Conservation (phyloP, 2,113 vertebrate species). For the Phyllopteryx taeniolatus region DNA sequence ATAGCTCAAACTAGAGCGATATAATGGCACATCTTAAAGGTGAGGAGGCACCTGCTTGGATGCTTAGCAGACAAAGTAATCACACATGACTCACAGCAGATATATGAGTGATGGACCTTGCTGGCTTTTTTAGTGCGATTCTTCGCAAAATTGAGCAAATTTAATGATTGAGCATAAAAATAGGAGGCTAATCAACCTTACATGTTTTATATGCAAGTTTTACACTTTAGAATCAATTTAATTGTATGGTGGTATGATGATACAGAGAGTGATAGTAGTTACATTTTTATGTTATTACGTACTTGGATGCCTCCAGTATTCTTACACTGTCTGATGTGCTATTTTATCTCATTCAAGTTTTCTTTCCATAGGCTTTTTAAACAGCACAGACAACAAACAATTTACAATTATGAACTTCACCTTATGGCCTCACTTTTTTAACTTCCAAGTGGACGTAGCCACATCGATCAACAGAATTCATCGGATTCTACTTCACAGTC, state of each 20-base stretch:
- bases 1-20: conserved; percentile 34
- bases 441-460: too few relatives aligned
- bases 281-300: not conserved
- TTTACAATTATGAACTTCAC: too few relatives aligned
- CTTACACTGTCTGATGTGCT: too few relatives aligned
- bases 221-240: too few relatives aligned
- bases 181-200: not conserved
- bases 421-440: too few relatives aligned
- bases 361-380: too few relatives aligned
- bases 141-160: not conserved
- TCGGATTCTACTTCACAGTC: too few relatives aligned
- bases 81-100: conserved; percentile 25
- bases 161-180: not conserved
- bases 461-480: too few relatives aligned
- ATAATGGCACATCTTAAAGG: conserved; percentile 43
- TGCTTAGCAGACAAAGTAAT: conserved; percentile 42
- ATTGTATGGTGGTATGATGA: too few relatives aligned
- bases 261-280: not conserved
- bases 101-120: conserved; percentile 8
- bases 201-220: not conserved
- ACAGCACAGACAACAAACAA: too few relatives aligned
- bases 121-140: conserved; percentile 2
- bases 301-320: too few relatives aligned
- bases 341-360: too few relatives aligned
- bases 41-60: conserved; percentile 19